phyloP scores from a whole-genome alignment of 2,888 invertebrate genomes.

The Ryuthela nishihirai region DNA sequence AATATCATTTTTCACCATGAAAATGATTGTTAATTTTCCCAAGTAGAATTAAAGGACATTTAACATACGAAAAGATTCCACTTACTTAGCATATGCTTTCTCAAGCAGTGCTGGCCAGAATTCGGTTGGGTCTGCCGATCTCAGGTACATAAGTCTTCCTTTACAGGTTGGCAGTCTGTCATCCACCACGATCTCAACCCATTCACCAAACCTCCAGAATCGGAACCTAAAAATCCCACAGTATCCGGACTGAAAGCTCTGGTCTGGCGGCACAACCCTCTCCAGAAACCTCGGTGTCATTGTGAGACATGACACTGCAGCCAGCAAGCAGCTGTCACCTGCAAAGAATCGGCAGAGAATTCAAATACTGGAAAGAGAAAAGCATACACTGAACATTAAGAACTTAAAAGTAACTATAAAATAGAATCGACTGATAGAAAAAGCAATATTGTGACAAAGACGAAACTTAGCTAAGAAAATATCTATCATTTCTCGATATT shows the following conservation, averaged over 20 bases:
- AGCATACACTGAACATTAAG: too few species aligned
- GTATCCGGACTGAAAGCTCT: conserved; percentile 61
- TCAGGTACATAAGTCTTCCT: conserved; percentile 61
- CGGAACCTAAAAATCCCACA: conserved; percentile 66
- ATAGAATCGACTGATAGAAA: too few species aligned
- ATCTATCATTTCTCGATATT: too few species aligned
- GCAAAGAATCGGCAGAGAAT: neutral
- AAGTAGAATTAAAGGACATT: too few species aligned
- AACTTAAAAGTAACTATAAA: too few species aligned
- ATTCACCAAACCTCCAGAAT: conserved; percentile 76
- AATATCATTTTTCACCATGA: too few species aligned
- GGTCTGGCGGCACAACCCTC: conserved; percentile 63
- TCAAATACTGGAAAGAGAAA: too few species aligned
- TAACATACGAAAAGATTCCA: conserved; percentile 23
- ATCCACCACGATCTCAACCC: conserved; percentile 71
- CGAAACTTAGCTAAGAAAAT: too few species aligned
- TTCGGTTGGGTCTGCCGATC: conserved; percentile 61
- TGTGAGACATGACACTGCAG: conserved; percentile 64
- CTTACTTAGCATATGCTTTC: conserved; percentile 76
- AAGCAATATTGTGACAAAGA: too few species aligned
- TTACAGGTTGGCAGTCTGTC: conserved; percentile 69
- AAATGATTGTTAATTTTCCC: too few species aligned
- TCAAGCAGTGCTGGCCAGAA: conserved; percentile 75
- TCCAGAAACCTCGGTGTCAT: conserved; percentile 65
- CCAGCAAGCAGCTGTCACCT: conserved; percentile 59